Base-by-base conservation (phyloP, 1,140 invertebrate genomes). In the Octopus sinensis region DNA sequence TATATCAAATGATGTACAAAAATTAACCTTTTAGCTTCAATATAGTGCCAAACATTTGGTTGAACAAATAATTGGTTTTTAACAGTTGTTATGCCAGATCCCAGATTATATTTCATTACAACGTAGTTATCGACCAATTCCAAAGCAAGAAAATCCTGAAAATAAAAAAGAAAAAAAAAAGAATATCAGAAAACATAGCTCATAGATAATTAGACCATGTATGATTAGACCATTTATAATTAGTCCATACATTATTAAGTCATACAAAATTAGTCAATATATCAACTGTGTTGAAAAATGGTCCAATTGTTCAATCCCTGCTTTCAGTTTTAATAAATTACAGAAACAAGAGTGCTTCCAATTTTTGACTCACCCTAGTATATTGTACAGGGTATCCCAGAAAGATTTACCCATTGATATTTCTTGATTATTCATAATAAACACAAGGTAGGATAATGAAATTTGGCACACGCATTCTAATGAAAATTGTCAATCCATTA, bases 71-170 rank as follows among this genome's bases (percentile, higher is more conserved):
- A 84, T 17, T 80, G 85, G 73, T 94, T 93, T 83, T 93, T 94
- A 51, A 94, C 93, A 68, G 96, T 93, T 54, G 94, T 93, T 0
- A 94, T 92, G 30, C 95, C 96, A 83, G 95, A 95, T 30, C 98
- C 98, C 73, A 99, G 92, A 88, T 99, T 95, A 83, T 97, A 93
- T 30, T 94, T 94, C 12, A 98, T 92, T 52, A 96, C 94, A 1
- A 96, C 95, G 88, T 95, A 95, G 6, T 97, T 96, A 88, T 95
- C 94, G 88, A 95, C 93, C 52, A 99, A 92, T 88, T 97, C 94
- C n/a, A 99, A 87, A 12, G 96, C 95, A 93, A 99, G 95, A 88
- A 96, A 99, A 88, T 99, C 98, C 84, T 96, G 13, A 10, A 5
- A 17, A 73, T 0, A 17, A 73, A 73, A 73, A 73, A 9, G 30